Base-by-base conservation (phyloP, 2,113 vertebrate genomes). In the Nematolebias whitei region DNA sequence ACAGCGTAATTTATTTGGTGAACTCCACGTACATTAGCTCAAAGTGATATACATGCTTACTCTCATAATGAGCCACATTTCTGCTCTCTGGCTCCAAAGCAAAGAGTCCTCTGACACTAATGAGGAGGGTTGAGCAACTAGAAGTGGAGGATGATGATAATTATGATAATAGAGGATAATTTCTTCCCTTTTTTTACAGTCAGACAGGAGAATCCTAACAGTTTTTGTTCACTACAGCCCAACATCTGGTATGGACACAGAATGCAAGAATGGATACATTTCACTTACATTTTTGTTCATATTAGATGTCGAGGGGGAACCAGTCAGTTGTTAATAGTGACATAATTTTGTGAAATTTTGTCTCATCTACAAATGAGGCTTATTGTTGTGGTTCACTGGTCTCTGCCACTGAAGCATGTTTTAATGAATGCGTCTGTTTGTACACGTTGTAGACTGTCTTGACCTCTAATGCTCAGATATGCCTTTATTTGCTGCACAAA, bases 61-160 rank as follows among this genome's bases (percentile, higher is more conserved):
- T 68, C 71, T 79, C 68, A 82, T 74, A 74, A 78, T 2, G 23
- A 80, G 32, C 22, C 52, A 68, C 68, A 62, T 57, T 47, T 62
- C 63, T 78, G 48, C 60, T 78, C 55, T 51, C 18, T 1, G 12
- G 78, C 80, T 69, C 18, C 56, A 39, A 71, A 77, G 68, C 73
- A 78, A 68, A 83, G 41, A 58, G 68, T 49, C 76, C 35, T 9
- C 63, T 74, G 77, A 44, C 65, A 63, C 63, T 85, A 77, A 81
- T 79, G 78, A 81, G 74, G 43, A 83, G 60, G 69, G 23, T 69
- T 75, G 68, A 82, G 69, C 51, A 45, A 53, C 59, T 53, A 44
- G 63, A 74, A 50, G 45, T 67, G 40, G 22, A 44, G 18, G 52
- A 44, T 45, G 63, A 67, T 74, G 71, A 53, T 63, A 72, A 82